Percentiles rank a stretch among this genome's conserved stretches.
Evolutionary conservation across 1,140 invertebrate species (phyloP).

Genomic region (Pseudachorutes palmiensis): DNA sequence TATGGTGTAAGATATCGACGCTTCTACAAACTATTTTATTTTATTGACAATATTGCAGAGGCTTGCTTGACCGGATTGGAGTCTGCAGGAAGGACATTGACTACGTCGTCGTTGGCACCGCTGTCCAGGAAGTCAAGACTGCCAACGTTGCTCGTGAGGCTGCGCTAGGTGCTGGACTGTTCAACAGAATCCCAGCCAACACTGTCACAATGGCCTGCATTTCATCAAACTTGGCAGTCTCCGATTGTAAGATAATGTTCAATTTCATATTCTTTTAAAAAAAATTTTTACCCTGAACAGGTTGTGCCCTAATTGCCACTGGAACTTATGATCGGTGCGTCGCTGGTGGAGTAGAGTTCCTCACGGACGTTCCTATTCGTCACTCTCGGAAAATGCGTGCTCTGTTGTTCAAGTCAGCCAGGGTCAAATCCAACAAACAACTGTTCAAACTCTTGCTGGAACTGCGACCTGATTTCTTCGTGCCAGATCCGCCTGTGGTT

Average conservation of each 20-base stretch:
- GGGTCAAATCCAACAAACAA: conserved; percentile 78
- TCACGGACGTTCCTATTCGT: conserved; percentile 96
- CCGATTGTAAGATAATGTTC: conserved; percentile 65
- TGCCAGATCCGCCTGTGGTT: conserved; percentile 89
- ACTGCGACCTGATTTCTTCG: conserved; percentile 63
- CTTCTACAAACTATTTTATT: too few species aligned
- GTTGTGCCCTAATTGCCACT: conserved; percentile 77
- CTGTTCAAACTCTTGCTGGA: conserved; percentile 63
- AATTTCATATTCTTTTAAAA: conserved; percentile 17
- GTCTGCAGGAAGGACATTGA: conserved; percentile 64
- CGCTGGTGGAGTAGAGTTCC: conserved; percentile 94
- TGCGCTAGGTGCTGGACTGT: conserved; percentile 84
- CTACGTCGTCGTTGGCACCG: conserved; percentile 91
- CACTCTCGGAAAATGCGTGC: conserved; percentile 86
- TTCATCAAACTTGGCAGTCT: conserved; percentile 90
- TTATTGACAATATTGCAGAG: background rate
- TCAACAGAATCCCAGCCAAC: conserved; percentile 85
- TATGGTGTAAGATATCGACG: conserved; percentile 76
- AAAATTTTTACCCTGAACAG: conserved; percentile 44
- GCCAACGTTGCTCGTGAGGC: conserved; percentile 89
- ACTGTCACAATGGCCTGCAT: conserved; percentile 99
- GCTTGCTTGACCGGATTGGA: background rate
- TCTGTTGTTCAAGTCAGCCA: conserved; percentile 77
- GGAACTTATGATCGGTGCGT: conserved; percentile 83
- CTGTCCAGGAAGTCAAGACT: conserved; percentile 96